phyloP scores from a whole-genome alignment of 2,797 vertebrate genomes.

The Dryobates pubescens region DNA sequence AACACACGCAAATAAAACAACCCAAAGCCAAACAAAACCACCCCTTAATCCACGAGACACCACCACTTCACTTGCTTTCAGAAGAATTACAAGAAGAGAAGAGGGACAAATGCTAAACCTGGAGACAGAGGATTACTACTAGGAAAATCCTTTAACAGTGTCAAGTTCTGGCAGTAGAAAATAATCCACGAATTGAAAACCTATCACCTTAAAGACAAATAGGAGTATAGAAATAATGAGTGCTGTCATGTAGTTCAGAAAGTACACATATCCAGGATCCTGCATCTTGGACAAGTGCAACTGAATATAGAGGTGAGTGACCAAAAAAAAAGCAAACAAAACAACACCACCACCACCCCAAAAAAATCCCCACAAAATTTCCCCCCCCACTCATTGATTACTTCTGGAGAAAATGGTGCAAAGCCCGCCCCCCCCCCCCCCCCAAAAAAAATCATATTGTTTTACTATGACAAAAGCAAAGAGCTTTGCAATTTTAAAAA shows the following conservation, averaged over 20 bases:
- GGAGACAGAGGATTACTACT: not conserved
- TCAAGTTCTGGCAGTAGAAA: not conserved
- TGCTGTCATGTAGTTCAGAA: not conserved
- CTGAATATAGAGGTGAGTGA: not conserved
- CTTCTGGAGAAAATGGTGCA: not conserved
- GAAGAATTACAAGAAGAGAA: not conserved
- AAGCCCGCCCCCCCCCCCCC: too few relatives aligned
- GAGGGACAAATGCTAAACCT: not conserved
- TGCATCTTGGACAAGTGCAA: not conserved
- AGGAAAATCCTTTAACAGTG: not conserved
- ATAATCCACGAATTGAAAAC: not conserved
- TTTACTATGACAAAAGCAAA: not conserved
- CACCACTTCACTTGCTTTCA: not conserved
- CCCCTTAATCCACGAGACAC: not conserved
- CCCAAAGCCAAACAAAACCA: too few relatives aligned
- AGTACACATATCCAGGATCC: not conserved
- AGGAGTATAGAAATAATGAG: not conserved
- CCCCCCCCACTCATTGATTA: fast-evolving
- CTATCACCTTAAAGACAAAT: not conserved
- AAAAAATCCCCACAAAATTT: too few relatives aligned
- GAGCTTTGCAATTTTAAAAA: not conserved
- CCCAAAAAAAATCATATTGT: too few relatives aligned
- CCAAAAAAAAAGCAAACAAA: not conserved
- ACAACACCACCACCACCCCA: not conserved
- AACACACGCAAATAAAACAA: too few relatives aligned